Base-by-base conservation (phyloP, 2,888 invertebrate species). In the Troides helena region DNA sequence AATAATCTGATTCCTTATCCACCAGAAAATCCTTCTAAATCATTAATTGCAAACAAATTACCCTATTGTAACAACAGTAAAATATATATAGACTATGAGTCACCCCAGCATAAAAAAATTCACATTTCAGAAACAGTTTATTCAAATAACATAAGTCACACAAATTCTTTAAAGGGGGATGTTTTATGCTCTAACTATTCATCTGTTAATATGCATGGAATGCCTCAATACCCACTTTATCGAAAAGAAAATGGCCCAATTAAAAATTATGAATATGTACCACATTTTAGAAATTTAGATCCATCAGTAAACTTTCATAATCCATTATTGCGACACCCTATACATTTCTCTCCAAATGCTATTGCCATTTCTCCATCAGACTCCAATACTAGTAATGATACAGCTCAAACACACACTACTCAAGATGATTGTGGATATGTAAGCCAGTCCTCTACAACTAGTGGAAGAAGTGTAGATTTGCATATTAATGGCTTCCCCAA, bases 371-470 rank as follows among this genome's bases (percentile, higher is more conserved):
- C 93, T 64, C 92, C 93, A 72, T 85, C 86, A 67, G 93, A 93
- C 75, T 92, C 93, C 63, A 89, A 80, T 78, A 82, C 86, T 70
- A 92, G 89, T 76, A 88, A 85, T 84, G 92, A 93, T 63, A 86
- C 85, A 59, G 75, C 77, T 71, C 88, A 87, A 72, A 85, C 83
- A 63, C 82, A 88, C 56, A 82, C 77, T 71, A 76, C 81, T 63
- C 90, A 88, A 79, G 93, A 93, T 81, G 93, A 93, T 76, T 90
- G 87, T 81, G 93, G 92, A 23, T 93, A 93, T 85, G 88, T 87
- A 12, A 93, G 92, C 73, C 93, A 92, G 73, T 91, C 92, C 62
- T 92, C 93, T 57, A 85, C 86, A 67, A 81, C 86, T 71, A 93
- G 92, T 80, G 79, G 85, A 61, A 86, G 89, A 81, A 93, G 91